Evolutionary conservation across 1,140 invertebrate species (phyloP).

Genomic region (Leptoteleia sp.): DNA sequence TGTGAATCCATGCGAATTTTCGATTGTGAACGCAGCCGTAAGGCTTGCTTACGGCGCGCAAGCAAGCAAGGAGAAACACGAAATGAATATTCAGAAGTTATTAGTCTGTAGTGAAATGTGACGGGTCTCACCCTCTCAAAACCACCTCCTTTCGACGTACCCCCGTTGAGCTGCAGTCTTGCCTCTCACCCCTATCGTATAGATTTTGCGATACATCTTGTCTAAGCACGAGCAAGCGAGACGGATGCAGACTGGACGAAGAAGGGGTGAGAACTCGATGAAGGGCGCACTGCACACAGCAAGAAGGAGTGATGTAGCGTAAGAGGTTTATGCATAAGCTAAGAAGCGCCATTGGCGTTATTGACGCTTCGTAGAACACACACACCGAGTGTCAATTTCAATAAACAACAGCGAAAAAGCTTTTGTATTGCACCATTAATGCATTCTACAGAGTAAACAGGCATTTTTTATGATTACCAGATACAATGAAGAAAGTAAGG

Average conservation of each 20-base stretch:
- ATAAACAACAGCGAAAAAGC: constrained; percentile 69
- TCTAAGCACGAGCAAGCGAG: constrained; percentile 72
- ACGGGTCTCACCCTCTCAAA: constrained; percentile 79
- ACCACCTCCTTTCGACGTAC: constrained; percentile 72
- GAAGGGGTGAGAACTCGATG: constrained; percentile 68
- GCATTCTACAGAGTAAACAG: too few species aligned
- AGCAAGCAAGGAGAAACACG: constrained; percentile 78
- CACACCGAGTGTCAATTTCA: constrained; percentile 70
- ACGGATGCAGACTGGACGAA: constrained; percentile 54
- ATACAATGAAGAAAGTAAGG: too few species aligned
- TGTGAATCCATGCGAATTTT: constrained; percentile 66
- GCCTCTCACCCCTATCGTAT: constrained; percentile 71
- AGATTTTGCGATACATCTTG: constrained; percentile 81
- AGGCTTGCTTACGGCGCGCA: constrained; percentile 77
- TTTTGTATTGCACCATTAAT: not conserved
- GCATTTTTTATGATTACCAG: too few species aligned
- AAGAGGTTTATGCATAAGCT: constrained; percentile 80
- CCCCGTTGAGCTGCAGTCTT: constrained; percentile 56
- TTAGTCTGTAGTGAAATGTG: constrained; percentile 82
- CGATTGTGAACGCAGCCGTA: constrained; percentile 78
- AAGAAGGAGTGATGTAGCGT: constrained; percentile 68
- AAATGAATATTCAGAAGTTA: constrained; percentile 83
- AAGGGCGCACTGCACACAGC: constrained; percentile 64
- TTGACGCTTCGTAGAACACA: constrained; percentile 71
- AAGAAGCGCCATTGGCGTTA: constrained; percentile 79